Evolutionary conservation across 2,113 vertebrate species (phyloP), one percentile per base, ranked within the genome.

Genomic region (Corythoichthys intestinalis): DNA sequence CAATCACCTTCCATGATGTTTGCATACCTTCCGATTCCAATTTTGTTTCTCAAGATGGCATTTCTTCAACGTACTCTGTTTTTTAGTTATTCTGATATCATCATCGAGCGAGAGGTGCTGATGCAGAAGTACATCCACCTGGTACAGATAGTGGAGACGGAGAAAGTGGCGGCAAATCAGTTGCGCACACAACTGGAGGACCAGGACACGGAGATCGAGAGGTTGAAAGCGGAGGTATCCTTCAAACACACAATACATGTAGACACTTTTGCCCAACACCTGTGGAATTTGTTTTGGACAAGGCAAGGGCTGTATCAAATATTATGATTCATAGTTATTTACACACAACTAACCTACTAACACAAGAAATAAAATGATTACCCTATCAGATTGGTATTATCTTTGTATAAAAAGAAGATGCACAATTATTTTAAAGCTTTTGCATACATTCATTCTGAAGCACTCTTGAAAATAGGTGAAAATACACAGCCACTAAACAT

Each of bases 41-140:
- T 28, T 28, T 28, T 28, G 20, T 6, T 41, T 41, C 38, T 10
- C 34, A 44, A 9, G 38, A n/a, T 41, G 39, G 5, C 39, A 6
- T 46, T 20, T 62, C 39, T 62, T 44, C 38, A n/a, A 17, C 15
- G 10, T 44, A 15, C 41, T 62, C n/a, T 56, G 4, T 56, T 56
- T 72, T 82, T 28, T 90, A 98, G 97, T 87, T 99, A 99, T 83
- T 93, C 94, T 76, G 94, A 93, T 70, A 94, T 99, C 80, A 96
- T 97, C 83, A 96, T 95, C 0, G 96, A 98, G 82, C 93, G 97
- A 0, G 96, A 99, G 86, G 94, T 94, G 0, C 89, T 98, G 84
- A 98, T 95, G 95, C 97, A 99, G 91, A 99, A 98, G 87, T 96
- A 99, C 90, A 94, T 98, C 85, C 97, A 98, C 89, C 92, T 99